Base-by-base conservation (phyloP, 1,140 invertebrate genomes). In the Vanessa atalanta region DNA sequence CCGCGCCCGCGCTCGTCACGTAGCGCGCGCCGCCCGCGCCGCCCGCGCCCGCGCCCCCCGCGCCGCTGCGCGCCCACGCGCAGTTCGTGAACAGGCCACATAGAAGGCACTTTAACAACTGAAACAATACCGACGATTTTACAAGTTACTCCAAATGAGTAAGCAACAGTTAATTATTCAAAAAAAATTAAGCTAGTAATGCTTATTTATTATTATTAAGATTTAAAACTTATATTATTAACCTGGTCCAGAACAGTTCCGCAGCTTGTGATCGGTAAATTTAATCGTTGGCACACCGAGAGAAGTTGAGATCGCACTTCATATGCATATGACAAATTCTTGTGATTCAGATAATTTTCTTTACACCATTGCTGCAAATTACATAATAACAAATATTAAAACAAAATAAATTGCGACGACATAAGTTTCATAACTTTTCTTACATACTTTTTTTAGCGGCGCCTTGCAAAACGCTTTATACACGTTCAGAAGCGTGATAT, bases 401-500 rank as follows among this genome's bases (percentile, higher is more conserved):
- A 0, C 0, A 14, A 15, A 60, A 60, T 60, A 31, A 14, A 60
- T n/a, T 26, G n/a, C 53, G 3, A 55, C 3, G 8, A 6, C 7
- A 55, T 60, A 26, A 13, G 13, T 53, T 53, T 61, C 37, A 43
- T 43, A 60, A 26, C 3, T 16, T 47, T 16, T 64, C 15, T 14
- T 67, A 73, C 82, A 82, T 84, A 94, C 95, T 93, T 97, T 97
- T 86, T 96, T 96, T 73, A 96, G 94, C 26, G 95, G 95, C 6
- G 95, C 93, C 83, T 95, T 96, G 73, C 94, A 95, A 89, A 95
- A 99, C 11, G 95, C 95, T 80, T 96, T 95, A 86, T 95, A 99
- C 23, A 99, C 95, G 91, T 99, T 99, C 0, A 99, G 91, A 47
- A 99, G 92, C 12, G 97, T 99, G 2, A 99, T 94, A 85, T 99